These are phyloP conservation scores for human DNA, from an alignment of 2,113 vertebrate species.

Conservation along the genomic window GRCh38 chrX:30162001-30162500, in stretches of 20 bases:
- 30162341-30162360: not conserved
- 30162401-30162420: conserved; percentile 5
- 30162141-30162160: not conserved
- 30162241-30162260: conserved; percentile 13
- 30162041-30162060: not conserved
- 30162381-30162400: not conserved
- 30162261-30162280: conserved; percentile 8
- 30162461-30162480: not conserved
- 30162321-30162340: conserved; percentile 11
- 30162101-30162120: not conserved
- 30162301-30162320: not conserved
- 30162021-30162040: not conserved
- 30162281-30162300: not conserved
- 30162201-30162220: not conserved
- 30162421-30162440: not conserved
- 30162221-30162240: not conserved
- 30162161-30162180: not conserved
- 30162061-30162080: conserved; percentile 44
- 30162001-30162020: not conserved
- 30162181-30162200: not conserved
- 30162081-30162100: not conserved
- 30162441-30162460: conserved; percentile 4
- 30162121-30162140: not conserved
- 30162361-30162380: not conserved
- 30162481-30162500: conserved; percentile 23